Base-by-base conservation (phyloP, 2,113 vertebrate genomes). In the Archocentrus centrarchus region DNA sequence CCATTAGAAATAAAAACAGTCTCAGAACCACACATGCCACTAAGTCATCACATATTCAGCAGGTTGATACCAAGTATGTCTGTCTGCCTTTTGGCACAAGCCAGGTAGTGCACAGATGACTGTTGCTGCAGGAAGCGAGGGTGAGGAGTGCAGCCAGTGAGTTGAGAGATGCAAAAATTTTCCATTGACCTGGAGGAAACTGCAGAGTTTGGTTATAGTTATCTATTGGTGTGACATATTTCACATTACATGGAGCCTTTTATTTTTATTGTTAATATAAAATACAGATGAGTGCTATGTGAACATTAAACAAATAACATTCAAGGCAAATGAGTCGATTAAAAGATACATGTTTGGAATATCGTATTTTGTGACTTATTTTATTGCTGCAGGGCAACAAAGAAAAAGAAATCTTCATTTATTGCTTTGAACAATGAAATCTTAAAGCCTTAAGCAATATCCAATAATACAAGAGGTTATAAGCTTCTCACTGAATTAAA, bases 21-120 rank as follows among this genome's bases (percentile, higher is more conserved):
- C 47, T 55, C 32, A 4, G 24, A 55, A n/a, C 18, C 47, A n/a
- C 17, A 14, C 68, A 55, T 35, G 27, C 18, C 53, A 50, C 68
- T 35, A 53, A 73, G 47, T n/a, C 68, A 50, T 70, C 64, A 70
- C 30, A 70, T 37, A 39, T 62, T 78, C 63, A 81, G 11, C 76
- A 77, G 62, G 30, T 62, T 63, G 35, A 62, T 35, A 55, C n/a
- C 62, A 27, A 39, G 37, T 44, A 35, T 41, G 30, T 41, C 32
- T 64, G 30, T 83, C 63, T 64, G 50, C 82, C 63, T 53, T 58
- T 62, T 80, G 83, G 60, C 24, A 41, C 2, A 10, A 39, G 7
- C 35, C 20, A 66, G 17, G 63, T 17, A 59, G 44, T 14, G 3
- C 15, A 37, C 44, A 79, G 32, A 62, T 70, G 37, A 58, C 59